Evolutionary conservation across 2,113 vertebrate species (phyloP), one percentile per base, ranked within the genome.

Genomic region (Seriola quinqueradiata): DNA sequence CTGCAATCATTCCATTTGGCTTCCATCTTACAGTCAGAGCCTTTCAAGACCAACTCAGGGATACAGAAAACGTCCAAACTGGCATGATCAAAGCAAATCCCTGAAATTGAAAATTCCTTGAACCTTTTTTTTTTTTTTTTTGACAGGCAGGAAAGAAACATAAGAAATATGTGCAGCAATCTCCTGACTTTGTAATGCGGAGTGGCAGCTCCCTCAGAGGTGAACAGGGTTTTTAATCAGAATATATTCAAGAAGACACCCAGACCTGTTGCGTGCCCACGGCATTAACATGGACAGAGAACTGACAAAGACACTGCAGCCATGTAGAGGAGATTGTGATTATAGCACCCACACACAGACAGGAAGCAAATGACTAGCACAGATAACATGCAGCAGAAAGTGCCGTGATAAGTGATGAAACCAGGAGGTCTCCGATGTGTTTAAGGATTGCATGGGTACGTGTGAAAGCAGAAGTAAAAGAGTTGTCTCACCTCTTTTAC

Each of bases 41-140:
- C 77, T 87, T 79, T 82, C 44, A 76, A 58, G 50, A 81, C 70
- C 48, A 50, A 85, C 65, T 78, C 77, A 8, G 65, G 67, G 78
- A 92, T 70, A 73, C 8, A 70, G 69, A 83, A 90, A 86, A 87
- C 19, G 38, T 83, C 78, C 54, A 84, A 55, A 78, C 28, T 28
- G 40, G 21, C 17, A 10, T 66, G 87, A 91, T 92, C 82, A 91
- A 91, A 91, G 87, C 67, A 79, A 89, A 87, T 75, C 78, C 75
- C 58, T 74, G 42, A 73, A 89, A 88, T 60, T 48, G 61, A 81
- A 90, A 81, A 80, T 76, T 83, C 79, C 77, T 72, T 80, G 63
- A 88, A 85, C 60, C 48, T 11, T 28, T 42, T 11, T 42, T 28
- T 86, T 42, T 28, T 86, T 25, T 76, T 28, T 88, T 87, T 77